These are phyloP conservation scores for Helicoverpa zea DNA, from an alignment of 1,140 invertebrate genomes.

Conservation along the genomic window DNA sequence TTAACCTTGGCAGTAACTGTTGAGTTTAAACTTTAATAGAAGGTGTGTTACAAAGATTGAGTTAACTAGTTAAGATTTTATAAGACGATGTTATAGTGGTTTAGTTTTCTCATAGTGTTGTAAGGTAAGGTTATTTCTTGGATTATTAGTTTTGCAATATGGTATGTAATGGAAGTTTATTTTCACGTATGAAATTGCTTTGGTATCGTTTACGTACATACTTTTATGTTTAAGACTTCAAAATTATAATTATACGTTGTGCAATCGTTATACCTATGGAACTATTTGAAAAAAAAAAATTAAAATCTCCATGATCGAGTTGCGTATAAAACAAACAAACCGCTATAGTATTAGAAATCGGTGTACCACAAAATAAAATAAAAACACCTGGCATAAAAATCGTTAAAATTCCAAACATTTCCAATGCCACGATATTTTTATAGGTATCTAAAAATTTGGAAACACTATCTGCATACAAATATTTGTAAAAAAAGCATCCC, in stretches of 20 bases:
- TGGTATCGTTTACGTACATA: no score
- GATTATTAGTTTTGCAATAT: no score
- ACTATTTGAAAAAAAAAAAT: no score
- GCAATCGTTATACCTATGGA: no score
- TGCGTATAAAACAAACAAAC: neutral
- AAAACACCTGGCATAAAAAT: neutral
- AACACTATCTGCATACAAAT: slow-evolving; percentile 18
- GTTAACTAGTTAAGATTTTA: slow-evolving; percentile 4
- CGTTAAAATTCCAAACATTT: neutral
- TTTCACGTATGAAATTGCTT: no score
- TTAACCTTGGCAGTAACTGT: slow-evolving; percentile 26
- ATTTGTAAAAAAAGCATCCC: neutral
- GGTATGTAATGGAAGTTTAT: no score
- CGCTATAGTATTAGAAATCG: slow-evolving; percentile 9
- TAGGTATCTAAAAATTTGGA: slow-evolving; percentile 6
- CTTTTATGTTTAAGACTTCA: no score
- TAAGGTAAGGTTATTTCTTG: neutral
- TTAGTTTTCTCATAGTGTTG: neutral
- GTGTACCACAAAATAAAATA: neutral
- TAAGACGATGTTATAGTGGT: neutral
- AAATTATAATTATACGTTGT: no score
- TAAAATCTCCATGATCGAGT: no score
- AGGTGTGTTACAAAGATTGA: neutral
- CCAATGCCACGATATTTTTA: neutral
- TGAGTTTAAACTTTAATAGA: slow-evolving; percentile 38